These are phyloP conservation scores for Siphamia tubifer DNA, from an alignment of 2,113 vertebrate genomes.

Conservation along the genomic window DNA sequence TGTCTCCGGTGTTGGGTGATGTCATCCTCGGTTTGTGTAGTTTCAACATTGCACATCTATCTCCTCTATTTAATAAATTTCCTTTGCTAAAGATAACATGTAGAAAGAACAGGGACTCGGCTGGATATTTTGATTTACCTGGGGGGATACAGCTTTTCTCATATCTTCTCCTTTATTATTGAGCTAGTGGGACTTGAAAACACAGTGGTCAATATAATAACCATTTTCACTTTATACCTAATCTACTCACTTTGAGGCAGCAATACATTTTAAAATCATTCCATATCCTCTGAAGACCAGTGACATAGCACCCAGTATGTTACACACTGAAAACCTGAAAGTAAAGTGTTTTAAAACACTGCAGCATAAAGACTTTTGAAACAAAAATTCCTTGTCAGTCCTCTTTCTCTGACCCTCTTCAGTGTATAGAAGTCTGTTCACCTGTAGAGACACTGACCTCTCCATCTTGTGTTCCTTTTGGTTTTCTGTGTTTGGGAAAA, in stretches of 20 bases:
- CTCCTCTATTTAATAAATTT: conserved; percentile 42
- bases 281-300: not conserved
- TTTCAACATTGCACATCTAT: conserved; percentile 38
- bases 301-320: conserved; percentile 11
- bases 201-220: conserved; percentile 35
- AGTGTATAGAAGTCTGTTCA: too few species aligned
- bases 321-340: too few species aligned
- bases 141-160: conserved; percentile 49
- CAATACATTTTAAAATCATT: conserved; percentile 19
- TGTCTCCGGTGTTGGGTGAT: conserved; percentile 14
- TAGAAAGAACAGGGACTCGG: conserved; percentile 35
- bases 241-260: conserved; percentile 2
- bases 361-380: too few species aligned
- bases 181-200: conserved; percentile 51
- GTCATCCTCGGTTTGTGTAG: conserved; percentile 41
- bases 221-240: conserved; percentile 18
- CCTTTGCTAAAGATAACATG: conserved; percentile 52
- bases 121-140: conserved; percentile 50
- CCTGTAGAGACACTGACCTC: too few species aligned
- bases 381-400: too few species aligned
- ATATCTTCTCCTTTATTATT: conserved; percentile 39
- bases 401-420: too few species aligned
- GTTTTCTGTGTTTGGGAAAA: too few species aligned
- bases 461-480: too few species aligned
- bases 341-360: too few species aligned